Conservation (phyloP, 1,140 invertebrate genomes). For the Drosophila pseudoananassae region DNA sequence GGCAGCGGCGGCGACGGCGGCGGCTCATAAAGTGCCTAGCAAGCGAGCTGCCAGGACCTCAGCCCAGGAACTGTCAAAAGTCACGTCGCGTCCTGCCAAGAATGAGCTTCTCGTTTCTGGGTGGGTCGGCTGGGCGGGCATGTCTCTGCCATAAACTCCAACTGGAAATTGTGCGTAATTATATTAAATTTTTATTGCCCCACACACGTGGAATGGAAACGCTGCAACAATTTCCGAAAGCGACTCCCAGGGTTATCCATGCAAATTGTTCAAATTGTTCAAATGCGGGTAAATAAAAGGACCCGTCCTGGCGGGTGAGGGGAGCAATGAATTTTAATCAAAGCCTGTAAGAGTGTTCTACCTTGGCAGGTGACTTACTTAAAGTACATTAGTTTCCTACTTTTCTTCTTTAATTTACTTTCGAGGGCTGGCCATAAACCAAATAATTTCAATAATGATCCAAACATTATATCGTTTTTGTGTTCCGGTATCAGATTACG, state of each 20-base stretch:
- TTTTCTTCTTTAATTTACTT: background rate
- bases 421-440: background rate
- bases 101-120: constrained; percentile 11
- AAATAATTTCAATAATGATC: constrained; percentile 17
- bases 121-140: constrained; percentile 9
- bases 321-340: constrained; percentile 46
- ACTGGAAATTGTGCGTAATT: constrained; percentile 81
- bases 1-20: constrained; percentile 12
- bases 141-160: constrained; percentile 70
- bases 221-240: constrained; percentile 60
- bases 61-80: constrained; percentile 61
- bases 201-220: constrained; percentile 64
- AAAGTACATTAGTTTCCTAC: background rate
- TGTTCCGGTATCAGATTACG: constrained; percentile 38
- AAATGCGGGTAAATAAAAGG: constrained; percentile 7
- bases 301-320: background rate
- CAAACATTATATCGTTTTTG: constrained; percentile 24
- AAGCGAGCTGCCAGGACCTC: constrained; percentile 44
- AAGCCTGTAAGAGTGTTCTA: constrained; percentile 3
- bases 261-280: constrained; percentile 35
- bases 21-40: constrained; percentile 66
- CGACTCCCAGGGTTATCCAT: constrained; percentile 15
- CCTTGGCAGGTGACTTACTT: background rate
- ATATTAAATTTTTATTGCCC: constrained; percentile 78
- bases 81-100: constrained; percentile 52